Evolutionary conservation across 2,113 vertebrate genomes (phyloP), one percentile per base, ranked within the genome.

Genomic region (Centropus unirufus): DNA sequence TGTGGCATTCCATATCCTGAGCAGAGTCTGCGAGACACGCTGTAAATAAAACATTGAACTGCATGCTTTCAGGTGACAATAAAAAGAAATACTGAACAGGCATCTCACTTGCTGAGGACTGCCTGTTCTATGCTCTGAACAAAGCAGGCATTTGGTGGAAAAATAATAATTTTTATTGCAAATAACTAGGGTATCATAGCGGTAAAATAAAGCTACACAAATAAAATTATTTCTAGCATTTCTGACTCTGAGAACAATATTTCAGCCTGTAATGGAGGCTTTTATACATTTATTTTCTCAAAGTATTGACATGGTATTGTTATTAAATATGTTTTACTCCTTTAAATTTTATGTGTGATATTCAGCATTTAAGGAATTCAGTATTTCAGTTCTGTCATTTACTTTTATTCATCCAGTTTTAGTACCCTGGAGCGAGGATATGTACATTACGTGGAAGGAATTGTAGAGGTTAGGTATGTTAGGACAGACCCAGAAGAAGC

Each of bases 141-240:
- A 74, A 93, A 92, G 72, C 46, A 81, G 51, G 30, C 22, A 12
- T 51, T 72, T 42, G 69, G 30, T 59, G 67, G 30, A 58, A 94
- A 95, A 83, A 51, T 21, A 81, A 16, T 44, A n/a, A 10, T 44
- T 93, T 91, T 87, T 62, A 73, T 80, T 83, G 63, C 30, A 85
- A 70, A 57, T 64, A 82, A 91, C 44, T 76, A 61, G 14, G 3
- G 18, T 92, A 46, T 85, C 61, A 46, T n/a, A 91, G 55, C 73
- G 58, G 52, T 49, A 92, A 95, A 95, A 66, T 80, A 85, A 89
- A 87, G 36, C 59, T 69, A 42, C 58, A 49, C 30, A 69, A 90
- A 76, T 82, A 64, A n/a, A 72, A 81, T 44, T 79, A 58, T 74
- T 92, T 92, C 63, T 85, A 55, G 52, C 17, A 55, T 77, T 95